Percentiles rank a stretch among this genome's conserved stretches.
These are phyloP conservation scores for Sarcophaga bullata DNA, from an alignment of 1,140 invertebrate genomes.

Conservation along the genomic window DNA sequence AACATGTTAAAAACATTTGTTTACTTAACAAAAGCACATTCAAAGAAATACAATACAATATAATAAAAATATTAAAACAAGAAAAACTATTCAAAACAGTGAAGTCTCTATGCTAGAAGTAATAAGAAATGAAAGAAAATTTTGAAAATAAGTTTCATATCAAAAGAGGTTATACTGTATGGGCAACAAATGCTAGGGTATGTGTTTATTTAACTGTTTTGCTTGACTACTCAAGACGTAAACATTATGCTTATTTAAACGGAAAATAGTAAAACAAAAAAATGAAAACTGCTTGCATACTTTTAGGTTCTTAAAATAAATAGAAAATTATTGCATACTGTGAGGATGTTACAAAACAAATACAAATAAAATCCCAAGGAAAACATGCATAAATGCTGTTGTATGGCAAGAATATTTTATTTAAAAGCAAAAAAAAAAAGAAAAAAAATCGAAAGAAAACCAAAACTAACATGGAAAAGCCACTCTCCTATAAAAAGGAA, in stretches of 20 bases:
- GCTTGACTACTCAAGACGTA: constrained; percentile 30
- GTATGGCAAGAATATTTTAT: background rate
- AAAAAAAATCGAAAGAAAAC: background rate
- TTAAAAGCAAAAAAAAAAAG: background rate
- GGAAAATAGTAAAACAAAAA: constrained; percentile 13
- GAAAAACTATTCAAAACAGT: too few species aligned
- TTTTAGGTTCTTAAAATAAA: constrained; percentile 31
- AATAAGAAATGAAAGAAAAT: too few species aligned
- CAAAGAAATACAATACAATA: background rate
- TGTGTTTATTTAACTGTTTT: constrained; percentile 13
- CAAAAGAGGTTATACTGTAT: background rate
- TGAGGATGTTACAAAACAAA: background rate
- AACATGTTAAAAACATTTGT: constrained; percentile 26
- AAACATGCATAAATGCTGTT: constrained; percentile 33
- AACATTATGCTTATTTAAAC: constrained; percentile 30
- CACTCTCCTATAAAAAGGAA: constrained; percentile 22
- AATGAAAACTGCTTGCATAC: constrained; percentile 26
- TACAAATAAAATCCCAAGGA: constrained; percentile 1
- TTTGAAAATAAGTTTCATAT: background rate
- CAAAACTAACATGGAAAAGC: constrained; percentile 27
- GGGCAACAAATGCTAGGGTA: background rate
- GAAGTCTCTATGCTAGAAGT: too few species aligned
- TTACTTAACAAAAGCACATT: constrained; percentile 29
- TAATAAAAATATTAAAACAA: background rate
- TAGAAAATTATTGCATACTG: constrained; percentile 30